These are phyloP conservation scores for Drosophila pectinifera DNA, from an alignment of 1,140 invertebrate genomes.

Conservation along the genomic window DNA sequence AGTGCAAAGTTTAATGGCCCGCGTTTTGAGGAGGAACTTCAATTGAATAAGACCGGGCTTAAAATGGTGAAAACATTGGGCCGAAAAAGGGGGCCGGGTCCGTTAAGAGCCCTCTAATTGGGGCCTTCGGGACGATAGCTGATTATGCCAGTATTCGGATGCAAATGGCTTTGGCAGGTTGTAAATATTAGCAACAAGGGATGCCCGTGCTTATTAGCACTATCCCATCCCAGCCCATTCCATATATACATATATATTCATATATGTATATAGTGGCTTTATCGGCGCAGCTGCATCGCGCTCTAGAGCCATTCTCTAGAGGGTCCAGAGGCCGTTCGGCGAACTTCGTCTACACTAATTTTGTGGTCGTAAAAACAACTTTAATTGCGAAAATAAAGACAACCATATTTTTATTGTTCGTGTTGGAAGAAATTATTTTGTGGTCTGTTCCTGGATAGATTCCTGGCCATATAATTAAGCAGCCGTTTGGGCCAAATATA, in stretches of 20 bases:
- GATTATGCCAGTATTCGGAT: slow-evolving; percentile 63
- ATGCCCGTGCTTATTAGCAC: slow-evolving; percentile 11
- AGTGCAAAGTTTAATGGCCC: slow-evolving; percentile 39
- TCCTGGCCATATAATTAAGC: slow-evolving; percentile 69
- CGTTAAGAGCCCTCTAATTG: slow-evolving; percentile 46
- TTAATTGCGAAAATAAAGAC: slow-evolving; percentile 61
- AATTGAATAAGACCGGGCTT: slow-evolving; percentile 34
- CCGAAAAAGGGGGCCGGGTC: slow-evolving; percentile 19
- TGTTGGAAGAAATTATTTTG: slow-evolving; percentile 36
- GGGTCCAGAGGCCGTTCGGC: slow-evolving; percentile 28
- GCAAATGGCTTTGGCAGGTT: slow-evolving; percentile 42
- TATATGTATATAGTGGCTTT: not conserved
- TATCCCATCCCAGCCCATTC: slow-evolving; percentile 1
- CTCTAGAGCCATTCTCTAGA: slow-evolving; percentile 15
- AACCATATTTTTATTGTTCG: slow-evolving; percentile 72
- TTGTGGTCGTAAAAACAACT: slow-evolving; percentile 73
- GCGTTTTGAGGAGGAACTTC: slow-evolving; percentile 22
- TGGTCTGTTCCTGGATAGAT: slow-evolving; percentile 45
- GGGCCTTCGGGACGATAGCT: slow-evolving; percentile 41
- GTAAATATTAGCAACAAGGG: slow-evolving; percentile 12
- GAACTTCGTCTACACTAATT: slow-evolving; percentile 66
- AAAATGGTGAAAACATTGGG: slow-evolving; percentile 17
- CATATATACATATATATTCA: not conserved
- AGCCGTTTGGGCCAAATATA: slow-evolving; percentile 53
- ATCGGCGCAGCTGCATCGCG: slow-evolving; percentile 36